A percentile compares a stretch with the other conserved stretches of the same genome.
These are phyloP conservation scores for Chouioia cunea DNA, from an alignment of 2,888 invertebrate genomes.

Conservation along the genomic window DNA sequence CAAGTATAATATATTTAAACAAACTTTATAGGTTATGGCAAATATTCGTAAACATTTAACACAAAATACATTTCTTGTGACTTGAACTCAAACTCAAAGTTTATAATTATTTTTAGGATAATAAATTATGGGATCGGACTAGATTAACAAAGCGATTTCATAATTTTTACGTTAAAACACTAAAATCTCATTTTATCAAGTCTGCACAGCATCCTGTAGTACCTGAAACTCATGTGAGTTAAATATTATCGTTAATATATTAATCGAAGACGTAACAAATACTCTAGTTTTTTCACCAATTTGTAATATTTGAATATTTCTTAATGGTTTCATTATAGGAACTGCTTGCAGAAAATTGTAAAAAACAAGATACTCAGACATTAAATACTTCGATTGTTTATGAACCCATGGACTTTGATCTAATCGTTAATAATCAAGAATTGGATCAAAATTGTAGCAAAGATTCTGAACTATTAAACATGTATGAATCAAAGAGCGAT, in stretches of 20 bases:
- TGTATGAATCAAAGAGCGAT: slow-evolving; percentile 12
- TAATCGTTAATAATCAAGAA: slow-evolving; percentile 12
- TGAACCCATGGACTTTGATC: slow-evolving; percentile 35
- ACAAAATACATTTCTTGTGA: no score
- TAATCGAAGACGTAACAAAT: not conserved
- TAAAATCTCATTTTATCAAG: slow-evolving; percentile 50
- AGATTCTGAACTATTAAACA: not conserved
- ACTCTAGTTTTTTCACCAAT: not conserved
- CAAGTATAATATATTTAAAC: no score
- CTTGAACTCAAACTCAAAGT: no score
- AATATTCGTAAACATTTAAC: no score
- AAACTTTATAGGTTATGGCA: no score
- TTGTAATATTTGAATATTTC: slow-evolving; percentile 10
- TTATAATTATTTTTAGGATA: slow-evolving; percentile 50
- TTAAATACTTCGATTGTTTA: slow-evolving; percentile 17
- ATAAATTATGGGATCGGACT: slow-evolving; percentile 61
- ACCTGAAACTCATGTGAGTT: slow-evolving; percentile 24
- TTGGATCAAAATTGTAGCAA: slow-evolving; percentile 1
- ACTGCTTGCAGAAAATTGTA: not conserved
- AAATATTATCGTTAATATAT: not conserved
- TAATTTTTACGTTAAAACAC: slow-evolving; percentile 57
- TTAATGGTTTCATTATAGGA: not conserved
- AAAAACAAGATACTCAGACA: slow-evolving; percentile 3
- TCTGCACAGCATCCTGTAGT: not conserved
- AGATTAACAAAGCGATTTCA: slow-evolving; percentile 50